Conservation (phyloP, 2,888 invertebrate species). For the Drosophila atripex region DNA sequence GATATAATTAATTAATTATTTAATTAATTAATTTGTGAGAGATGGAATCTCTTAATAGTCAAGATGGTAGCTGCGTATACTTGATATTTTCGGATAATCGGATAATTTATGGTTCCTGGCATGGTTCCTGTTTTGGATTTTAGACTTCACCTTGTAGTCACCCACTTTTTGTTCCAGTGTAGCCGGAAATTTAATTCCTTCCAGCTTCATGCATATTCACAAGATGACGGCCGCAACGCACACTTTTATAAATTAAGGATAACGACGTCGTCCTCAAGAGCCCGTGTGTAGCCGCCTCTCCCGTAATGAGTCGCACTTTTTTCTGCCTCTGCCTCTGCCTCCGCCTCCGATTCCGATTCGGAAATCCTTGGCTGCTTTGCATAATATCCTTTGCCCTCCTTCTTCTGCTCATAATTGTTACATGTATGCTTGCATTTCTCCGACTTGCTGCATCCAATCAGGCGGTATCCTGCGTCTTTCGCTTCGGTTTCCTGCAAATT, state of each 20-base stretch:
- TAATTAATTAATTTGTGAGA: background rate
- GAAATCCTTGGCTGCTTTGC: slow-evolving; percentile 64
- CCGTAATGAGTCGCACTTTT: slow-evolving; percentile 62
- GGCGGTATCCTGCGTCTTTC: background rate
- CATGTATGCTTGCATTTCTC: slow-evolving; percentile 58
- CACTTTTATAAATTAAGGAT: slow-evolving; percentile 79
- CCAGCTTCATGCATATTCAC: slow-evolving; percentile 76
- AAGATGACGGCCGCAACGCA: slow-evolving; percentile 60
- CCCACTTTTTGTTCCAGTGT: too few relatives aligned
- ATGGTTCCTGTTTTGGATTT: too few relatives aligned
- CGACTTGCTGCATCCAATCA: slow-evolving; percentile 8
- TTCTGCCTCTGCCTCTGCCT: background rate
- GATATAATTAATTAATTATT: background rate
- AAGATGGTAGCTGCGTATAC: too few relatives aligned
- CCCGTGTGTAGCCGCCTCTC: slow-evolving; percentile 22
- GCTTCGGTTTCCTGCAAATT: slow-evolving; percentile 62
- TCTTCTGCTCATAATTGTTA: slow-evolving; percentile 66
- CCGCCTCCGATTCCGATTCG: slow-evolving; percentile 1
- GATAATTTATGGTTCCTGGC: too few relatives aligned
- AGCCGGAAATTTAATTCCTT: slow-evolving; percentile 72
- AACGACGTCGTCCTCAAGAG: slow-evolving; percentile 58
- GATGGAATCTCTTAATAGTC: too few relatives aligned
- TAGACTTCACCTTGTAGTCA: too few relatives aligned
- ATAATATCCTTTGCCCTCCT: slow-evolving; percentile 40
- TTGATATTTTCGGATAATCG: too few relatives aligned